These are phyloP conservation scores for Xiphophorus maculatus DNA, from an alignment of 2,113 vertebrate genomes.

Conservation along the genomic window DNA sequence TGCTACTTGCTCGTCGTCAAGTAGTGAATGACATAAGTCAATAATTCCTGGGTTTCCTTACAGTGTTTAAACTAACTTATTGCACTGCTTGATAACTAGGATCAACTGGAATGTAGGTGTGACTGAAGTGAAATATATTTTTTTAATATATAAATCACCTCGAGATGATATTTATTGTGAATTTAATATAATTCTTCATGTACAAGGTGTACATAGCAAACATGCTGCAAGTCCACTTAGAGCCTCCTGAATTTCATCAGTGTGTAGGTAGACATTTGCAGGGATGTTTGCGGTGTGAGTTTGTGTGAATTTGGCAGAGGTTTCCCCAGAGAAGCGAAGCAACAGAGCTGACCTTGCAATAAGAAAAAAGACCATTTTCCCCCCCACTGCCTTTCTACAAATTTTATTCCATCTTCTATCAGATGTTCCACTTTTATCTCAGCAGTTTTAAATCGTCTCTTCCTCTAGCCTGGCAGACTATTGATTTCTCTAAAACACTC, in stretches of 20 bases:
- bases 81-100: too few species aligned
- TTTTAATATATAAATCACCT: too few species aligned
- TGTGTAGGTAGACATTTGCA: conserved; percentile 44
- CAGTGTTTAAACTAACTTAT: too few species aligned
- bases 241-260: conserved; percentile 21
- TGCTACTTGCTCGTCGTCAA: too few species aligned
- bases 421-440: conserved; percentile 49
- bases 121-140: too few species aligned
- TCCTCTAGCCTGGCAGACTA: conserved; percentile 46
- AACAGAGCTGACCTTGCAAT: conserved; percentile 67
- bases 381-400: conserved; percentile 54
- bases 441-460: conserved; percentile 37
- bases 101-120: too few species aligned
- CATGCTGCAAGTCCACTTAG: conserved; percentile 3
- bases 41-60: too few species aligned
- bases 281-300: conserved; percentile 4
- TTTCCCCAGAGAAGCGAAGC: conserved; percentile 61
- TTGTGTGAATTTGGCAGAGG: conserved; percentile 59
- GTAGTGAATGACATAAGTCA: too few species aligned
- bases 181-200: not conserved
- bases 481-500: conserved; percentile 58
- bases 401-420: conserved; percentile 49
- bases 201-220: too few species aligned
- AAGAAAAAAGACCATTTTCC: conserved; percentile 61
- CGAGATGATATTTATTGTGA: too few species aligned